These are phyloP conservation scores for Odontomyia ornata DNA, from an alignment of 2,888 invertebrate genomes.

Conservation along the genomic window DNA sequence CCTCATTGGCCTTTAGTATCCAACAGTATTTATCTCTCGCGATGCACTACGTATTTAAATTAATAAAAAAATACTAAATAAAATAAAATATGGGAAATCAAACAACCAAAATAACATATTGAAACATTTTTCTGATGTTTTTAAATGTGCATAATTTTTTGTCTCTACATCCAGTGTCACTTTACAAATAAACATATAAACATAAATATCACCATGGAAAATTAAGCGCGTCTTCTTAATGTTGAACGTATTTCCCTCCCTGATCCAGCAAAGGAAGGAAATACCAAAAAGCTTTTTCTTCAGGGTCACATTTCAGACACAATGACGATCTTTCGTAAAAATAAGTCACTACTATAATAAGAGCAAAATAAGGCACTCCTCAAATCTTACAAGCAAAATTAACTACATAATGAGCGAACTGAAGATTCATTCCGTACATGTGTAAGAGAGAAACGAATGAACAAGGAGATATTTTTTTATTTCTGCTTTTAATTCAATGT, in stretches of 20 bases:
- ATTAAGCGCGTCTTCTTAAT: conserved; percentile 6
- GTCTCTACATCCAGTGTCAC: not conserved
- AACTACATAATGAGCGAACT: too few species aligned
- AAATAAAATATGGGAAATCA: not conserved
- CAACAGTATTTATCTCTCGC: not conserved
- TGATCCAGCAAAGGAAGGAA: not conserved
- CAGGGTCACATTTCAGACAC: not conserved
- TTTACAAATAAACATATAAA: not conserved
- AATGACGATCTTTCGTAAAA: not conserved
- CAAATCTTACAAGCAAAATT: too few species aligned
- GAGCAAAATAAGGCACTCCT: not conserved
- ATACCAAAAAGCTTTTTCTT: not conserved
- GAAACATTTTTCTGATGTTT: not conserved
- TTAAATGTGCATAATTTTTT: not conserved
- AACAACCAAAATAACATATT: not conserved
- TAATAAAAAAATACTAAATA: too few species aligned
- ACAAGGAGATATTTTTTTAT: too few species aligned
- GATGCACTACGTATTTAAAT: too few species aligned
- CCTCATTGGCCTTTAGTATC: not conserved
- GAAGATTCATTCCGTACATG: too few species aligned
- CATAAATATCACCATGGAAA: not conserved
- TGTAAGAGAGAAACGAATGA: not conserved
- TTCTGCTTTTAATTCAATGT: too few species aligned
- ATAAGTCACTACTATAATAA: not conserved
- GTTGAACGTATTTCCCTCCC: not conserved